Percentiles rank a stretch among this genome's conserved stretches.
phyloP scores from a whole-genome alignment of 2,888 invertebrate species.

The Empis stercorea region DNA sequence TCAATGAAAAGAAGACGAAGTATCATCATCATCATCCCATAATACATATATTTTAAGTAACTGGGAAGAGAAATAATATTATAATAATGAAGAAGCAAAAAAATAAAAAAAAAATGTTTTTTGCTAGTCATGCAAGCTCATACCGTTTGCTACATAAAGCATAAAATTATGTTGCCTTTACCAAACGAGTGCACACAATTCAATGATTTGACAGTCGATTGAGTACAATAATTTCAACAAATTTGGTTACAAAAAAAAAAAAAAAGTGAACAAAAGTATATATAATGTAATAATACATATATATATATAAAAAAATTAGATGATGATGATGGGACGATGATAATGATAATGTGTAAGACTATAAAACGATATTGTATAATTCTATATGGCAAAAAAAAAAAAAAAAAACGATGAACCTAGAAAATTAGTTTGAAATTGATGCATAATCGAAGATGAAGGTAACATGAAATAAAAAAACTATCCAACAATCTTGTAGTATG shows the following conservation, averaged over 20 bases:
- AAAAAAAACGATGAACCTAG: no score
- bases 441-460: no score
- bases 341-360: background rate
- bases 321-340: background rate
- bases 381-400: no score
- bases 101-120: background rate
- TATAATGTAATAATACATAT: background rate
- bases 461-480: no score
- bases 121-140: background rate
- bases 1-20: no score
- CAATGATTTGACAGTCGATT: slow-evolving; percentile 3
- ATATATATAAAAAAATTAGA: background rate
- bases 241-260: background rate
- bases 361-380: no score
- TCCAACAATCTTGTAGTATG: no score
- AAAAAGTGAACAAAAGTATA: background rate
- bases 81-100: background rate
- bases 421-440: no score
- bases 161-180: background rate
- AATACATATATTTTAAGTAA: background rate
- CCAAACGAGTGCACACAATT: slow-evolving; percentile 1
- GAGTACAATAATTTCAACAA: slow-evolving; percentile 1
- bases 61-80: background rate
- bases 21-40: no score
- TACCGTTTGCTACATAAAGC: background rate